Evolutionary conservation across 2,888 invertebrate genomes (phyloP), one percentile per base, ranked within the genome.

Genomic region (Parapristionchus giblindavisi): DNA sequence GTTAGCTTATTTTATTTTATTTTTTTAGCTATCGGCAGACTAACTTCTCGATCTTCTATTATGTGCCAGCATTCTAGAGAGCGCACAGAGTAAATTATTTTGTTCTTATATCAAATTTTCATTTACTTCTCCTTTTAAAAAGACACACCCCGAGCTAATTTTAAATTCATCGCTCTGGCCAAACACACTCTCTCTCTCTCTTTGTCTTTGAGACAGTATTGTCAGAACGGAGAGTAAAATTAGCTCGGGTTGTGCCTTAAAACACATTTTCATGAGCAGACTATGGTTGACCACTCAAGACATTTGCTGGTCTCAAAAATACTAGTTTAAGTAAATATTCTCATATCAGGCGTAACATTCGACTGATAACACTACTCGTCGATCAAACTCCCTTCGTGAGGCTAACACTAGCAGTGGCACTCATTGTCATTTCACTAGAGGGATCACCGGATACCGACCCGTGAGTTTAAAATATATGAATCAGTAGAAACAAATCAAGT

Each of bases 351-450:
- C 40, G 52, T 21, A 71, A 71, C 56, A 32, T 71, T 29, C 70
- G 70, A 38, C 70, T 71, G 38, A 24, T 71, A 38, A 27, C 38
- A 6, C 70, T 71, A 6, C 29, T 71, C 11, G 70, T 71, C 29
- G 70, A 71, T 29, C 70, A 71, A n/a, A 71, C 70, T 6, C 70
- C 70, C 0, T 56, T 71, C 29, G 70, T 71, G 14, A n/a, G 70
- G 24, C 38, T 71, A 2, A 8, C 38, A 1, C 36, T 71, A 0
- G 70, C 70, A 0, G 56, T 71, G 8, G 70, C 70, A 0, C 51
- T 71, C 2, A n/a, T 71, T 17, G 56, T 71, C 21, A 71, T 71
- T 27, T 40, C 70, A 6, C 36, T 56, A 29, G 70, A 71, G 48
- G 70, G 70, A 54, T 40, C 54, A 29, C 54, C 56, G 1, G 21